phyloP scores from a whole-genome alignment of 1,140 invertebrate genomes.

The Bombus haemorrhoidalis region DNA sequence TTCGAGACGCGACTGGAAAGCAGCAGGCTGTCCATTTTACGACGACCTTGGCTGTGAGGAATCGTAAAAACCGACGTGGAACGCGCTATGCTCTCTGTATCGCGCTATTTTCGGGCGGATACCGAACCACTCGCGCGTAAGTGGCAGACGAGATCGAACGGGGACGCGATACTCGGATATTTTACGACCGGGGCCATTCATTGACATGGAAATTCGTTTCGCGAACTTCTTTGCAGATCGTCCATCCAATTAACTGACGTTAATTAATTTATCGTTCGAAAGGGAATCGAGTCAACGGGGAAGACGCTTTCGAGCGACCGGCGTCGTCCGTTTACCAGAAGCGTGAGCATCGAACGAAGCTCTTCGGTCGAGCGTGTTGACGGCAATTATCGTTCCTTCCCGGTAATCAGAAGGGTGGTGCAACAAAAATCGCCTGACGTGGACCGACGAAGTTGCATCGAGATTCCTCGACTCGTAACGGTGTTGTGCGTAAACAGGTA shows the following conservation, averaged over 20 bases:
- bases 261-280: conserved; percentile 34
- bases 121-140: not conserved
- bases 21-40: not conserved
- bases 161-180: conserved; percentile 8
- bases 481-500: conserved; percentile 39
- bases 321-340: not conserved
- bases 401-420: conserved; percentile 11
- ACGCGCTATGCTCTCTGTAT: no score
- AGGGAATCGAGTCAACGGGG: no score
- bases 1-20: not conserved
- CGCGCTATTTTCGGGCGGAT: conserved; percentile 33
- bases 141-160: not conserved
- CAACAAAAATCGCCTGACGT: conserved; percentile 19
- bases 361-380: conserved; percentile 9
- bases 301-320: not conserved
- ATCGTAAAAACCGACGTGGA: not conserved
- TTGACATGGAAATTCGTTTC: not conserved
- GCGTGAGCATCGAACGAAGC: not conserved
- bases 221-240: not conserved
- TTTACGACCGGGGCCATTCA: not conserved
- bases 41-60: not conserved
- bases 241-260: not conserved
- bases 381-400: conserved; percentile 23
- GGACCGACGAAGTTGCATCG: not conserved
- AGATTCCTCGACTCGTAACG: conserved; percentile 23